A percentile compares a stretch with the other conserved stretches of the same genome.
phyloP scores from a whole-genome alignment of 2,113 vertebrate species.

The Phasianus colchicus region DNA sequence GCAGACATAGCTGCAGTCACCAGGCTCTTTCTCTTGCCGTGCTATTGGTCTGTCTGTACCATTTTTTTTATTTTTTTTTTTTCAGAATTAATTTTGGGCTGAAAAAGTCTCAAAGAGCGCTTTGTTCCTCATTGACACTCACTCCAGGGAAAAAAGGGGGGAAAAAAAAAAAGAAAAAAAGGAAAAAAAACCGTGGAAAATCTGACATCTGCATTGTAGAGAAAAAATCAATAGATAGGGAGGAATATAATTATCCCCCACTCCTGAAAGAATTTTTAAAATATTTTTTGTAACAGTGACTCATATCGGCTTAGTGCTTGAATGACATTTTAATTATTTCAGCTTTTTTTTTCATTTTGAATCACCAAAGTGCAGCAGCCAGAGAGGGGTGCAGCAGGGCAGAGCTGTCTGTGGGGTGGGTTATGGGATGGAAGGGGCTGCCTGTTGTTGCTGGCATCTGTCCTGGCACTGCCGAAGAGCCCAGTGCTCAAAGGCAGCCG shows the following conservation, averaged over 20 bases:
- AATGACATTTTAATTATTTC: slow-evolving; percentile 82
- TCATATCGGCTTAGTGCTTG: slow-evolving; percentile 71
- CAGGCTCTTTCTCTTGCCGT: slow-evolving; percentile 48
- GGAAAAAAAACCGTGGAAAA: slow-evolving; percentile 69
- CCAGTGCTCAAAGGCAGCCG: background rate
- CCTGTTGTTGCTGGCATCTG: background rate
- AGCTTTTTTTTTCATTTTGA: slow-evolving; percentile 46
- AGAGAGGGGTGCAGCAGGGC: background rate
- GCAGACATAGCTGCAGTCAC: slow-evolving; percentile 62
- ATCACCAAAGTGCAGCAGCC: slow-evolving; percentile 58
- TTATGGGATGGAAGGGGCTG: background rate
- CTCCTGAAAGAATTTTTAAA: slow-evolving; percentile 72
- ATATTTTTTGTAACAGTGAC: slow-evolving; percentile 74
- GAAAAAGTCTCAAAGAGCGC: slow-evolving; percentile 79
- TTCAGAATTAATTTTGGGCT: slow-evolving; percentile 78
- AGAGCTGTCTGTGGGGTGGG: background rate
- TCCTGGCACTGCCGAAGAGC: background rate
- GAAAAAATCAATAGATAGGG: slow-evolving; percentile 76
- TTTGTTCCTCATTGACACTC: slow-evolving; percentile 81
- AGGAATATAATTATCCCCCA: slow-evolving; percentile 78
- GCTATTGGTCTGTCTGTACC: slow-evolving; percentile 60
- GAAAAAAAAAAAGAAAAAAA: background rate
- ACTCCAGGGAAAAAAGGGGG: slow-evolving; percentile 37
- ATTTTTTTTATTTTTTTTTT: background rate
- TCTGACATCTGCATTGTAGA: slow-evolving; percentile 77